phyloP scores from a whole-genome alignment of 2,888 invertebrate species.

The Hymenopus coronatus region DNA sequence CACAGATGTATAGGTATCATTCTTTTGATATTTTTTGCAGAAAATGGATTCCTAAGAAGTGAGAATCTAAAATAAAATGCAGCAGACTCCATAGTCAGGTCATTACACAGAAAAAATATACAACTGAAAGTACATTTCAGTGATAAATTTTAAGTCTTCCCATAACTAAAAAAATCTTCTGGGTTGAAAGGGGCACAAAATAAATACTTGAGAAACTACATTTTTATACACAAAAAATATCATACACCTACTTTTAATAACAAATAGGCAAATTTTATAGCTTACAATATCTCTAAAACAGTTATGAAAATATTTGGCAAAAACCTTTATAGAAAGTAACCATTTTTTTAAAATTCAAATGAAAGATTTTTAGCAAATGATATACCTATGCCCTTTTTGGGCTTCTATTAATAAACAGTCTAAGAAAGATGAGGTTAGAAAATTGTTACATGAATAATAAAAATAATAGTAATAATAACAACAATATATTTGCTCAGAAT shows the following conservation, averaged over 20 bases:
- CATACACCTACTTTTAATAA: background rate
- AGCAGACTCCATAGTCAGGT: background rate
- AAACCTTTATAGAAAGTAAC: background rate
- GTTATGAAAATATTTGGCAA: background rate
- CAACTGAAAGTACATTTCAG: background rate
- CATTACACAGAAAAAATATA: background rate
- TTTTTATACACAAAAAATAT: background rate
- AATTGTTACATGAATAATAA: background rate
- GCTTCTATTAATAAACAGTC: background rate
- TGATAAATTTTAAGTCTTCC: background rate
- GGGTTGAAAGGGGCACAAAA: background rate
- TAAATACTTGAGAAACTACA: background rate
- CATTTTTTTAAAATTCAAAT: background rate
- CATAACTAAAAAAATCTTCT: background rate
- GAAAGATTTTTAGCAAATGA: background rate
- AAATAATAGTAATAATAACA: background rate
- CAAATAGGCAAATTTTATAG: background rate
- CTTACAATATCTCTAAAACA: background rate
- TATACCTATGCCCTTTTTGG: background rate
- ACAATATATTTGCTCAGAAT: background rate
- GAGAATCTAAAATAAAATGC: too few species aligned
- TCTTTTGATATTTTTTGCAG: background rate
- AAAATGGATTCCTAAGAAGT: background rate
- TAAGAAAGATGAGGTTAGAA: background rate
- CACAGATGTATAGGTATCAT: background rate